phyloP scores from a whole-genome alignment of 2,888 invertebrate species.

The Cremastinae sp. region DNA sequence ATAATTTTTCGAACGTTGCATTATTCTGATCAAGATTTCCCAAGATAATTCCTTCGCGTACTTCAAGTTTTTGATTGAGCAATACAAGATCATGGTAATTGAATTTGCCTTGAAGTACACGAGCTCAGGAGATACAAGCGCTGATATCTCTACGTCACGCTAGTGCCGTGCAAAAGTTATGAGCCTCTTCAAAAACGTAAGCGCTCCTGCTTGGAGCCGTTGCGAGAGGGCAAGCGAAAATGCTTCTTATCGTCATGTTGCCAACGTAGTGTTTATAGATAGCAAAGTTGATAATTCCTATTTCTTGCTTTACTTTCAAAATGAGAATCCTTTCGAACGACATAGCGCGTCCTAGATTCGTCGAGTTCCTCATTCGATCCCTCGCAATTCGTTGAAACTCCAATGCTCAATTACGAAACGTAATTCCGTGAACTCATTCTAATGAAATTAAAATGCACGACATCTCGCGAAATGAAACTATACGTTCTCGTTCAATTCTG shows the following conservation, averaged over 20 bases:
- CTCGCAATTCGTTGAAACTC: conserved; percentile 18
- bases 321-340: conserved; percentile 63
- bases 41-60: neutral
- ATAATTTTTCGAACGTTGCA: too few species aligned
- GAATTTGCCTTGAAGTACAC: conserved; percentile 23
- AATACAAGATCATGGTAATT: too few species aligned
- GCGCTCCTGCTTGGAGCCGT: conserved; percentile 14
- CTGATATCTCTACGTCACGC: conserved; percentile 51
- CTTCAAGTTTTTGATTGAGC: neutral
- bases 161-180: conserved; percentile 46
- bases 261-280: conserved; percentile 27
- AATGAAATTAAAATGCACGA: conserved; percentile 1
- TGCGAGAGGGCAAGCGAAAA: neutral
- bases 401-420: conserved; percentile 12
- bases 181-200: conserved; percentile 40
- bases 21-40: too few species aligned
- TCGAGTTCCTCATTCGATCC: conserved; percentile 1
- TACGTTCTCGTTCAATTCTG: neutral
- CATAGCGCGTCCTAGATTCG: conserved; percentile 56
- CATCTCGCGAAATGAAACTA: neutral
- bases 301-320: conserved; percentile 66
- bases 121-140: conserved; percentile 46
- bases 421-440: conserved; percentile 5
- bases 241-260: conserved; percentile 46
- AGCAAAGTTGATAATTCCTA: conserved; percentile 67